Evolutionary conservation across 1,140 invertebrate species (phyloP).

Genomic region (Scylla paramamosain): DNA sequence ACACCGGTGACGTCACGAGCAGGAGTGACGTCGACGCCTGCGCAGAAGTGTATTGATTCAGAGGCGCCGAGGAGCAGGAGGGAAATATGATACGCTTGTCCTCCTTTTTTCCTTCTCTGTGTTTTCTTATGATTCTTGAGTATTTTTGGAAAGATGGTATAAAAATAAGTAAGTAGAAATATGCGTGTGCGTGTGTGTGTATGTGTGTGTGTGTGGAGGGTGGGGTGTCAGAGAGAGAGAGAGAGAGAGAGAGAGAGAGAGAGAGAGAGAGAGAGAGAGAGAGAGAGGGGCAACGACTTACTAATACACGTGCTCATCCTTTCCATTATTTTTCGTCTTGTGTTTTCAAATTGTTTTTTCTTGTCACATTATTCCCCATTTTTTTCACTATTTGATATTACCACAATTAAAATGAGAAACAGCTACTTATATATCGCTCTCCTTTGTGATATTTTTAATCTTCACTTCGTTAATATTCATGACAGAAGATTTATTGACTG

Average conservation of each 20-base stretch:
- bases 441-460: no score
- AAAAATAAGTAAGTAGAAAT: no score
- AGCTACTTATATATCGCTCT: no score
- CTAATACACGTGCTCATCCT: background rate
- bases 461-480: no score
- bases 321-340: background rate
- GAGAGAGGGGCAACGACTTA: background rate
- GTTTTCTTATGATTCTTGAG: no score
- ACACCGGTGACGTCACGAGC: background rate
- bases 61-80: background rate
- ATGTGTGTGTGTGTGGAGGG: no score
- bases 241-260: background rate
- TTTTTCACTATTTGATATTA: background rate
- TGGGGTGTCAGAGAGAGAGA: background rate
- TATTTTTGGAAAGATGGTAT: no score
- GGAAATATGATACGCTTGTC: background rate
- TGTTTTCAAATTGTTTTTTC: background rate
- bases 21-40: conserved; percentile 9
- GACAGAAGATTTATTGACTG: no score
- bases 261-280: conserved; percentile 18
- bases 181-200: no score
- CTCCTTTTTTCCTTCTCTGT: background rate
- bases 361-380: background rate
- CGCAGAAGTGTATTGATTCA: background rate
- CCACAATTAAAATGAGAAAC: no score